These are phyloP conservation scores for Nomada ruficornis DNA, from an alignment of 2,888 invertebrate species.

Conservation along the genomic window DNA sequence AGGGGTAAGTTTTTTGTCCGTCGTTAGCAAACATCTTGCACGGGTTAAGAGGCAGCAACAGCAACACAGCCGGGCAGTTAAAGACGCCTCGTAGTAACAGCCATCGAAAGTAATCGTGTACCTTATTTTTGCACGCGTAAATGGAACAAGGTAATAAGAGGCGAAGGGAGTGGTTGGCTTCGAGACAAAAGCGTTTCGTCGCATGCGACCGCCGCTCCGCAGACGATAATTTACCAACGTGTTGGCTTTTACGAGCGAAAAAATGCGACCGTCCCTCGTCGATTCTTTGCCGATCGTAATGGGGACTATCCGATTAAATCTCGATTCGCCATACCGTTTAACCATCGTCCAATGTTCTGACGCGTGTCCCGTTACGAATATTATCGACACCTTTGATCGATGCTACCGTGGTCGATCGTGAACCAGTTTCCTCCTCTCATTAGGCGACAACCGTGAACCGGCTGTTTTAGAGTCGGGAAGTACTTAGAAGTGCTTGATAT, in stretches of 20 bases:
- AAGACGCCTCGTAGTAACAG: conserved; percentile 23
- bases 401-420: conserved; percentile 11
- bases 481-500: too few species aligned
- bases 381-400: conserved; percentile 56
- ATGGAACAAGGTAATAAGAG: conserved; percentile 58
- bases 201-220: conserved; percentile 28
- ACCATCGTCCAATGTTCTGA: conserved; percentile 43
- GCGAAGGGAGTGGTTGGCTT: conserved; percentile 46
- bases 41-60: neutral
- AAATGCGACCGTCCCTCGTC: conserved; percentile 20
- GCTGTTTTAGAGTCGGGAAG: too few species aligned
- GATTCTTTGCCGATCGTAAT: conserved; percentile 61
- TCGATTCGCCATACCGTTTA: conserved; percentile 66
- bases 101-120: conserved; percentile 54
- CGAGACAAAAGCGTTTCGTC: conserved; percentile 42
- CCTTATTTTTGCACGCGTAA: conserved; percentile 44
- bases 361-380: conserved; percentile 65
- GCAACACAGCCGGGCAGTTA: neutral
- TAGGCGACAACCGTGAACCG: neutral
- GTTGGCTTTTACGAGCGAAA: conserved; percentile 45
- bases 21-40: too few species aligned
- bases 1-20: too few species aligned
- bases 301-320: conserved; percentile 67
- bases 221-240: conserved; percentile 49
- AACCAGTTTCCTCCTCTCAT: conserved; percentile 48